phyloP scores from a whole-genome alignment of 2,888 invertebrate genomes.

The Dynastes maya region DNA sequence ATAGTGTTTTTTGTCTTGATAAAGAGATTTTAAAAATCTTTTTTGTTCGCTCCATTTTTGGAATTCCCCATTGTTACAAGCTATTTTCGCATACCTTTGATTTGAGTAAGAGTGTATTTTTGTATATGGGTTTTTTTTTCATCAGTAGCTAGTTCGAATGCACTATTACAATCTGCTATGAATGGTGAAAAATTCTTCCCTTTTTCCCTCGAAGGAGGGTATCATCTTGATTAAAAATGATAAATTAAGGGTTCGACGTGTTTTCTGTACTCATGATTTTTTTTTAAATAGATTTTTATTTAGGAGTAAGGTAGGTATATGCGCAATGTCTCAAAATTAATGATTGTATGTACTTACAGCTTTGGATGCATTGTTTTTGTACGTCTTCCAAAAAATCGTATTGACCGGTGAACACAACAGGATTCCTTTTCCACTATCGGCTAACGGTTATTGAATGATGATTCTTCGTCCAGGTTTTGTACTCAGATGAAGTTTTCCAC shows the following conservation, averaged over 20 bases:
- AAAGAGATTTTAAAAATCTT: slow-evolving; percentile 51
- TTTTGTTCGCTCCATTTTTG: slow-evolving; percentile 54
- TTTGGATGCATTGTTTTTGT: no score
- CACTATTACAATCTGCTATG: slow-evolving; percentile 28
- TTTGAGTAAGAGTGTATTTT: slow-evolving; percentile 54
- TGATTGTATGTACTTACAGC: no score
- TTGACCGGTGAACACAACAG: no score
- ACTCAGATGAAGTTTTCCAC: background rate
- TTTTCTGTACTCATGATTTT: background rate
- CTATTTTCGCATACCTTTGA: slow-evolving; percentile 52
- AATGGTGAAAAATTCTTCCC: slow-evolving; percentile 48
- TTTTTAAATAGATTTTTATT: background rate
- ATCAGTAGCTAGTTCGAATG: slow-evolving; percentile 49
- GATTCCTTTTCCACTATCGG: background rate
- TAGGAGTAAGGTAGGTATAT: no score
- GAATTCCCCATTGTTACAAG: slow-evolving; percentile 54
- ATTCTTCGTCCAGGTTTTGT: background rate
- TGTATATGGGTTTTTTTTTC: slow-evolving; percentile 48
- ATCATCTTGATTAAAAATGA: slow-evolving; percentile 24
- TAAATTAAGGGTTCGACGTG: background rate
- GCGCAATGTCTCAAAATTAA: no score
- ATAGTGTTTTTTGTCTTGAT: slow-evolving; percentile 57
- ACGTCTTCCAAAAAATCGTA: no score
- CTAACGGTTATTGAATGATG: background rate
- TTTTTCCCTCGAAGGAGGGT: slow-evolving; percentile 50